Evolutionary conservation across 2,113 vertebrate genomes (phyloP), one percentile per base, ranked within the genome.

Genomic region (Passer domesticus): DNA sequence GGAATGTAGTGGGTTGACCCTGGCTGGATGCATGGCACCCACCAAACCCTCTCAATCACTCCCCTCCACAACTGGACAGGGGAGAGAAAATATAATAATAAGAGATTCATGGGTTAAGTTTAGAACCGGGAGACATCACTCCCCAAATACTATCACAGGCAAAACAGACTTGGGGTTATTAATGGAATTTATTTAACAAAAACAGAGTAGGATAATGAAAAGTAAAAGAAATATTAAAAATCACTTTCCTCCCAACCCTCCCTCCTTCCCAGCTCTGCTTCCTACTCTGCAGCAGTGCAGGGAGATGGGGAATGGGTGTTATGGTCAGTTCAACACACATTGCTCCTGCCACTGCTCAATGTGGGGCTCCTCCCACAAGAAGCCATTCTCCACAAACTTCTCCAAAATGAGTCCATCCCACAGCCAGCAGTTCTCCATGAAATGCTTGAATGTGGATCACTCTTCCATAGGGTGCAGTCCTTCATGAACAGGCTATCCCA

Each of bases 281-380:
- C 5, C 13, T 19, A 11, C 20, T 10, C 17, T 0, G 0, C 11
- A 49, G 41, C 7, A 15, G 14, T 17, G 6, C 14, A 62, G 21
- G 21, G 47, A 41, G 20, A 22, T 6, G 3, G 30, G 21, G 17
- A 41, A 15, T 15, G 39, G 14, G 27, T 1, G 2, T 21, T 35
- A 10, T 21, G 41, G 14, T 62, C 55, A 35, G n/a, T 31, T 69
- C n/a, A 69, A 41, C n/a, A 62, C 24, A 35, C 0, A 0, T 8
- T 28, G 52, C 9, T 76, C 17, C 47, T 76, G 13, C 11, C 18
- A 6, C 14, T 68, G 24, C 62, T 47, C 30, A 62, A 10, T 0
- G 0, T n/a, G 41, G 13, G 20, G 9, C 27, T n/a, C 21, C 24
- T 69, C 21, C 30, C 17, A 47, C 8, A 53, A 18, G 55, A 53